These are phyloP conservation scores for Bungarus multicinctus DNA, from an alignment of 2,113 vertebrate genomes.

Conservation along the genomic window DNA sequence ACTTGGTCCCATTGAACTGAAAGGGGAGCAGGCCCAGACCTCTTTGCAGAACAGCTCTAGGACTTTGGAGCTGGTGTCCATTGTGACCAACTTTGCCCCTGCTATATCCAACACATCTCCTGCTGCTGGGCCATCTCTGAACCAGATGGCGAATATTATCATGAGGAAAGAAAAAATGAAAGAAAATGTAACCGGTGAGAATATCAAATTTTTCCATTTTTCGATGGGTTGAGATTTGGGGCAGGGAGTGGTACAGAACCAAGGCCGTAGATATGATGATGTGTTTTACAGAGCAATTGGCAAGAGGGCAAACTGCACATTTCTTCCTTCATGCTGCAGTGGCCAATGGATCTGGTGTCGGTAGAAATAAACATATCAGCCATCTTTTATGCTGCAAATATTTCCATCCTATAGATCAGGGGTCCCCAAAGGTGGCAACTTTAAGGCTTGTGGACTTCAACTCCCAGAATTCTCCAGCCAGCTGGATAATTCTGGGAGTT, in stretches of 20 bases:
- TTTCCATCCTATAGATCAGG: background rate
- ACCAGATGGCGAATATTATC: fast-evolving
- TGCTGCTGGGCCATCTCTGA: background rate
- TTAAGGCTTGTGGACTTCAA: no score
- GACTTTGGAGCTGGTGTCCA: background rate
- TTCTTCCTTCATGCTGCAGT: background rate
- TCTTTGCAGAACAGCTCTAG: background rate
- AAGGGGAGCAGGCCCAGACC: fast-evolving
- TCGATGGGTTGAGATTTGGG: background rate
- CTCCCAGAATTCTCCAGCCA: no score
- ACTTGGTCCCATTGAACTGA: background rate
- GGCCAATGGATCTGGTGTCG: background rate
- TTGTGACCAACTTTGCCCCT: background rate
- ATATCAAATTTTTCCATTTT: background rate
- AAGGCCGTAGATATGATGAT: background rate
- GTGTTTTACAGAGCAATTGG: background rate
- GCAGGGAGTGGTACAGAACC: background rate
- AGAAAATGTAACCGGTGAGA: background rate
- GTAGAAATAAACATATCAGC: background rate
- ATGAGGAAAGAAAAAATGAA: background rate
- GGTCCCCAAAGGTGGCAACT: no score
- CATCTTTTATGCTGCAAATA: background rate
- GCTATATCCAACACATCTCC: fast-evolving
- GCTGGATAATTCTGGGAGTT: no score
- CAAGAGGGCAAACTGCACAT: background rate